Evolutionary conservation across 2,888 invertebrate genomes (phyloP), one percentile per base, ranked within the genome.

Genomic region (Plebejus anna): DNA sequence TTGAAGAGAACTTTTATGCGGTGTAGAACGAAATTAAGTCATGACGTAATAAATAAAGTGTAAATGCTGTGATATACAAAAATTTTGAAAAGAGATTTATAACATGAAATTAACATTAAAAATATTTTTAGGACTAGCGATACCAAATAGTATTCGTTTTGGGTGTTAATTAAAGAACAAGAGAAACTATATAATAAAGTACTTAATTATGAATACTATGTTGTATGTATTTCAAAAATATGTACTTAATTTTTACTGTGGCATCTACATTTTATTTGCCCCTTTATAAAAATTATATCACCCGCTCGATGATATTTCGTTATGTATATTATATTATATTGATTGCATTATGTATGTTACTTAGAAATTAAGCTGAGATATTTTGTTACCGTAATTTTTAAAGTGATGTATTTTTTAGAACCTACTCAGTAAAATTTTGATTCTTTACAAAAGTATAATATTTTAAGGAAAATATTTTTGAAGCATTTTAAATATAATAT

Each of bases 91-190:
- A 51, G 73, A 73, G 73, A 73, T 73, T 73, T 73, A 32, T 73
- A 73, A 55, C 16, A 51, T 47, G 28, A 73, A 72, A 72, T 47
- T 72, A 72, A 5, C 47, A 72, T n/a, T 72, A 51, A 72, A 70
- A 66, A 32, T 66, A 75, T 73, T 57, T 73, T 57, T 66, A 79
- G 78, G 77, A 77, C 77, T 79, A 76, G 77, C 73, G 16, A 76
- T 76, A 79, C 78, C 79, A 79, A 79, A 79, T 77, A 78, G 77
- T 75, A 75, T 75, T 57, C 70, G 42, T 42, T 70, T 70, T 42
- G n/a, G n/a, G 71, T 36, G 71, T 71, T 9, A 16, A 70, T 2
- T 70, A 71, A 38, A 42, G 42, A 38, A 13, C 13, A 51, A 51
- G 1, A 51, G 11, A 13, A 51, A 13, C 51, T 13, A 13, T 51